A percentile compares a stretch with the other conserved stretches of the same genome.
Conservation (phyloP, 1,140 invertebrate genomes). For the Sipha flava region DNA sequence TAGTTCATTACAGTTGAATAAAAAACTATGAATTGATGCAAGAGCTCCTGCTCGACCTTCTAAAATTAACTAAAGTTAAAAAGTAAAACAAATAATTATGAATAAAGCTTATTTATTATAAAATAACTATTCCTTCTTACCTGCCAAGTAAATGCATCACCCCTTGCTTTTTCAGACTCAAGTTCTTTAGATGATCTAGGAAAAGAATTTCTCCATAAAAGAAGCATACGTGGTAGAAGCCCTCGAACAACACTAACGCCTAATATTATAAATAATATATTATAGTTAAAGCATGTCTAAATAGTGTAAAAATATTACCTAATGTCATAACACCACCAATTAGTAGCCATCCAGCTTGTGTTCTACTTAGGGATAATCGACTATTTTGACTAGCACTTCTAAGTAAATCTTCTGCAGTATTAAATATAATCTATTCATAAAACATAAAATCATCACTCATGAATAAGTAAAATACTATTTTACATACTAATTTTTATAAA, state of each 20-base stretch:
- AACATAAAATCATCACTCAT: not conserved
- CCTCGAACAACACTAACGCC: slow-evolving; percentile 81
- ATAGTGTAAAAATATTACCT: slow-evolving; percentile 49
- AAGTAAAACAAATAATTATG: not conserved
- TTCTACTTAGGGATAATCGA: slow-evolving; percentile 84
- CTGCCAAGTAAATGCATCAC: slow-evolving; percentile 98
- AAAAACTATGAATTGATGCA: slow-evolving; percentile 87
- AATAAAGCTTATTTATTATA: not conserved
- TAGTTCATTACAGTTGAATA: slow-evolving; percentile 81
- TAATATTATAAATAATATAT: slow-evolving; percentile 40
- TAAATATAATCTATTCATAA: slow-evolving; percentile 71
- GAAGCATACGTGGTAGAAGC: slow-evolving; percentile 79
- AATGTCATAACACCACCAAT: slow-evolving; percentile 95
- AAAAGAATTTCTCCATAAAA: slow-evolving; percentile 97
- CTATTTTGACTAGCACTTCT: slow-evolving; percentile 96
- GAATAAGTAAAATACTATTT: not conserved
- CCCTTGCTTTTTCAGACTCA: slow-evolving; percentile 92
- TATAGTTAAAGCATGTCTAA: not conserved
- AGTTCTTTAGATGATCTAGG: slow-evolving; percentile 90
- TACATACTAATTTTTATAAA: not conserved
- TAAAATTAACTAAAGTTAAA: slow-evolving; percentile 62
- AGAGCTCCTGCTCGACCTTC: slow-evolving; percentile 93
- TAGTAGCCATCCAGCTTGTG: slow-evolving; percentile 93
- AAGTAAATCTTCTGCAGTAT: slow-evolving; percentile 91
- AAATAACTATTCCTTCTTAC: slow-evolving; percentile 36